Conservation (phyloP, 2,888 invertebrate genomes). For the Cerastis leucographa region DNA sequence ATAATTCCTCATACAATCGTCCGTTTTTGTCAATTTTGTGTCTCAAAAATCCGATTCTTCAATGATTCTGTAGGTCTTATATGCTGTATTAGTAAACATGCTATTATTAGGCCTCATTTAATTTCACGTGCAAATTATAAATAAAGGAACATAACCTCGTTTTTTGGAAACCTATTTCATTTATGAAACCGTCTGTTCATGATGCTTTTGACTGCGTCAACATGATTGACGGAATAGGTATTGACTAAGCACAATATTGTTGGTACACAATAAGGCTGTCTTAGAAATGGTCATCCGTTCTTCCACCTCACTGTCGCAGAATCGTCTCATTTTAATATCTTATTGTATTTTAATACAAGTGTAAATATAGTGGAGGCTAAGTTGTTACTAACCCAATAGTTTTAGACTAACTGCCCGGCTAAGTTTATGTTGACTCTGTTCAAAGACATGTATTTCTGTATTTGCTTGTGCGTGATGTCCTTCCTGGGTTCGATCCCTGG, state of each 20-base stretch:
- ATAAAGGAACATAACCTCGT: neutral
- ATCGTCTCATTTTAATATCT: neutral
- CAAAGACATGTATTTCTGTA: neutral
- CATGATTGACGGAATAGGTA: neutral
- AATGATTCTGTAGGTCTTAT: neutral
- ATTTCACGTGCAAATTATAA: neutral
- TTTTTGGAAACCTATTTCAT: neutral
- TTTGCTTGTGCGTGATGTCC: neutral
- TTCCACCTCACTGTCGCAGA: neutral
- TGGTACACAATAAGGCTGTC: constrained; percentile 6
- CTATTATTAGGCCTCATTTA: neutral
- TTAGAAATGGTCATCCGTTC: neutral
- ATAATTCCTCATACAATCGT: neutral
- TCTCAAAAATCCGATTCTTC: neutral
- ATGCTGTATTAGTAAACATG: constrained; percentile 13
- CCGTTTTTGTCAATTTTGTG: neutral
- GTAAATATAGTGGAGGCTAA: neutral
- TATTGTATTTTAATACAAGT: constrained; percentile 13
- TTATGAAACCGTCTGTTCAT: neutral
- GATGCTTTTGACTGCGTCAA: neutral
- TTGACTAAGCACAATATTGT: neutral
- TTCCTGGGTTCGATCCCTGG: neutral
- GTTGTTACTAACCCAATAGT: constrained; percentile 1
- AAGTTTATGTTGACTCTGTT: neutral
- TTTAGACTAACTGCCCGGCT: neutral